Percentiles rank a stretch among this genome's conserved stretches.
phyloP scores from a whole-genome alignment of 2,113 vertebrate genomes.

The Sterrhoptilus dennistouni region DNA sequence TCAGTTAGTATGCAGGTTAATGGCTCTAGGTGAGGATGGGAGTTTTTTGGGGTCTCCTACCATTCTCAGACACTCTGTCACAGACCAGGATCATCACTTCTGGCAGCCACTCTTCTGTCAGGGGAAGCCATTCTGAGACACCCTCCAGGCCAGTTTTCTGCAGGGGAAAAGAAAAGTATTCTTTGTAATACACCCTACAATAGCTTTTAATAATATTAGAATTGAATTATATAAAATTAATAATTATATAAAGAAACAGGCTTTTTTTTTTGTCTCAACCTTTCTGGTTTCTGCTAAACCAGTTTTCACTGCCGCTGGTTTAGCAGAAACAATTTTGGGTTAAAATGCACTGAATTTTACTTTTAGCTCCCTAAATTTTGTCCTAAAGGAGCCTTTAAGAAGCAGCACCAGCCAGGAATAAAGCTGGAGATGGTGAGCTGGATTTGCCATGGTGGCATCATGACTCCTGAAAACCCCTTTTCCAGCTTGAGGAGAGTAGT shows the following conservation, averaged over 20 bases:
- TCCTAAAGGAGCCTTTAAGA: background rate
- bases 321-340: background rate
- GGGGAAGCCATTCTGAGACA: slow-evolving; percentile 86
- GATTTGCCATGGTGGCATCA: background rate
- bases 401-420: background rate
- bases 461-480: background rate
- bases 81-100: slow-evolving; percentile 97
- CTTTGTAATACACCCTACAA: background rate
- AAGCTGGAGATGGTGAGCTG: background rate
- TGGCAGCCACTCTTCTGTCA: slow-evolving; percentile 88
- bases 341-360: background rate
- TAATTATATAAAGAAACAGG: background rate
- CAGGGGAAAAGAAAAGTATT: background rate
- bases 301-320: background rate
- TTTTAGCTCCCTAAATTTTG: background rate
- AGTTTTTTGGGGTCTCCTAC: slow-evolving; percentile 63
- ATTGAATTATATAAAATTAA: background rate
- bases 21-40: background rate
- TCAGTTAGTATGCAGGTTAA: background rate
- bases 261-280: background rate
- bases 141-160: slow-evolving; percentile 87
- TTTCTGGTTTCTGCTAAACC: background rate
- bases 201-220: background rate
- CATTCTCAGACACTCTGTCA: slow-evolving; percentile 86
- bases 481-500: background rate